A percentile compares a stretch with the other conserved stretches of the same genome.
These are phyloP conservation scores for Picus viridis DNA, from an alignment of 2,797 vertebrate genomes.

Conservation along the genomic window DNA sequence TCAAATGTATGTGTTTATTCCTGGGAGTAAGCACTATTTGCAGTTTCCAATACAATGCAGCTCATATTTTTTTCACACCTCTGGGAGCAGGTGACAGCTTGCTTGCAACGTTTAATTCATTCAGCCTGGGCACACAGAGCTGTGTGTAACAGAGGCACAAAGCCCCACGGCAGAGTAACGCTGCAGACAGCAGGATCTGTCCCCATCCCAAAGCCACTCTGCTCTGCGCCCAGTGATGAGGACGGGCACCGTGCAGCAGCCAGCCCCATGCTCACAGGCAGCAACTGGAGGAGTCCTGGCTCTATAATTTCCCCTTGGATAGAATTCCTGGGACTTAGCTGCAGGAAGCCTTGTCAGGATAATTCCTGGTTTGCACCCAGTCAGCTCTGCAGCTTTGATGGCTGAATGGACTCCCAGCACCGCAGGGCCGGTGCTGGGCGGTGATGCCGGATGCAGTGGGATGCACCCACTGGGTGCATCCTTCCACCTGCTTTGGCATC, in stretches of 20 bases:
- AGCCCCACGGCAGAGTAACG: slow-evolving; percentile 32
- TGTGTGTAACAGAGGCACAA: slow-evolving; percentile 54
- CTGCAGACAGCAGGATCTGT: slow-evolving; percentile 20
- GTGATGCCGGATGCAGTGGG: rapidly evolving
- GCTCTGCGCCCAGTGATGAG: slow-evolving; percentile 2
- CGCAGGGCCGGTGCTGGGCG: not conserved
- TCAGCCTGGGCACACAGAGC: slow-evolving; percentile 35
- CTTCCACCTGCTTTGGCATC: too few species aligned
- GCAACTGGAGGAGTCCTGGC: not conserved
- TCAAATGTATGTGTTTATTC: slow-evolving; percentile 67
- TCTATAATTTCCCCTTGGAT: slow-evolving; percentile 55
- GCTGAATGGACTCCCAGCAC: slow-evolving; percentile 54
- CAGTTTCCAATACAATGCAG: slow-evolving; percentile 70
- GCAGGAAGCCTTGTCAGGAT: slow-evolving; percentile 71
- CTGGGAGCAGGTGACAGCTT: slow-evolving; percentile 78
- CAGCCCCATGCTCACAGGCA: not conserved
- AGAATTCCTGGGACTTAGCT: slow-evolving; percentile 43
- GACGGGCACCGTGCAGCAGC: not conserved
- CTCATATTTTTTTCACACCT: slow-evolving; percentile 80
- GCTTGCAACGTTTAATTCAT: slow-evolving; percentile 53
- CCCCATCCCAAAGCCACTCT: slow-evolving; percentile 1
- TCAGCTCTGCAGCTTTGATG: slow-evolving; percentile 29
- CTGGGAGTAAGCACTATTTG: slow-evolving; percentile 53
- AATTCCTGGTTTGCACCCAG: slow-evolving; percentile 66
- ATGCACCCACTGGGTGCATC: too few species aligned